Evolutionary conservation across 2,888 invertebrate genomes (phyloP), one percentile per base, ranked within the genome.

Genomic region (Invenusta paracnida): DNA sequence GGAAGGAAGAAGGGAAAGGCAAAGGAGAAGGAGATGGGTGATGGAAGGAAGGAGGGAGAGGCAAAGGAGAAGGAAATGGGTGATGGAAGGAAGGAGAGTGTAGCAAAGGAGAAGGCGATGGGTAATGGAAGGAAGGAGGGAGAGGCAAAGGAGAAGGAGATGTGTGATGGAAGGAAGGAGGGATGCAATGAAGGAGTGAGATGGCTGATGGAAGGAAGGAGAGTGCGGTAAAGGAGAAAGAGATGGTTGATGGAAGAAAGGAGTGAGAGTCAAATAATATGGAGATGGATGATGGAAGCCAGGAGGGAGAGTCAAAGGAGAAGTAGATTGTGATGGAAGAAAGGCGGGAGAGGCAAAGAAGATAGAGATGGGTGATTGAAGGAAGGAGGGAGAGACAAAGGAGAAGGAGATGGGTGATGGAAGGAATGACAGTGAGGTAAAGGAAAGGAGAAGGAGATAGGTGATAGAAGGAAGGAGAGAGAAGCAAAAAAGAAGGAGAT

Each of bases 381-480:
- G 81, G 17, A 81, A 81, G 81, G 23, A 81, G 27, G 23, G 23
- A 81, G 23, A 23, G 23, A 81, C 30, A 23, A 30, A n/a, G 79
- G 83, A 81, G 13, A 23, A 17, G 81, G 81, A 25, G 27, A 81
- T 13, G 23, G 23, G 23, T 13, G 23, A 81, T 13, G 23, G 17
- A n/a, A 83, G 73, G 81, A 13, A 81, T 13, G 23, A 25, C 73
- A 13, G 83, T 25, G 83, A 25, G 23, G 83, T 83, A 81, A 83
- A 83, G 23, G 83, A 83, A 79, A 67, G 73, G 79, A 25, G 81
- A 79, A 83, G 81, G 73, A 83, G 83, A 83, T 31, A 81, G 23
- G 23, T 17, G 17, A 25, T 17, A 23, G 17, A n/a, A n/a, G n/a
- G n/a, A n/a, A n/a, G n/a, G n/a, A n/a, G n/a, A n/a, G n/a, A n/a